A percentile compares a stretch with the other conserved stretches of the same genome.
Conservation (phyloP, 2,888 invertebrate species). For the Hydraecia micacea region DNA sequence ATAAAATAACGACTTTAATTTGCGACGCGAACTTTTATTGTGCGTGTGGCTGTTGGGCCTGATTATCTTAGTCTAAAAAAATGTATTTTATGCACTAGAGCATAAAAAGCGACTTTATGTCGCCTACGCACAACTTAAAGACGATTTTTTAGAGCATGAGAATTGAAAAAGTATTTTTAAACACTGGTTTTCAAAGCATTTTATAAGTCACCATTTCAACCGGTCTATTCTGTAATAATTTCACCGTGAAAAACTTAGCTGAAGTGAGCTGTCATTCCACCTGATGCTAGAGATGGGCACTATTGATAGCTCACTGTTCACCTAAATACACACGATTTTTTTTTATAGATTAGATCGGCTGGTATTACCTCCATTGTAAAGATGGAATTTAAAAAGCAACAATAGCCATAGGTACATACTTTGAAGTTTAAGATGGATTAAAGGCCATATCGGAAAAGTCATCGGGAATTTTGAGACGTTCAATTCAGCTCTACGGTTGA, state of each 20-base stretch:
- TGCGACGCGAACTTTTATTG: no score
- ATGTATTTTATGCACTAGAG: no score
- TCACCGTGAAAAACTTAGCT: not conserved
- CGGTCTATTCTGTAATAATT: not conserved
- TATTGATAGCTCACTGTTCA: no score
- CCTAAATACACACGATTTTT: not conserved
- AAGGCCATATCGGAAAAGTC: not conserved
- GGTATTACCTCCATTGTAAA: not conserved
- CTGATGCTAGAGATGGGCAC: no score
- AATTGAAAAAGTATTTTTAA: not conserved
- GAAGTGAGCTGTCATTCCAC: not conserved
- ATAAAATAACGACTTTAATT: no score
- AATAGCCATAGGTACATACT: not conserved
- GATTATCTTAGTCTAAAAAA: no score
- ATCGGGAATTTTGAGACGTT: not conserved
- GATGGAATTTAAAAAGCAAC: not conserved
- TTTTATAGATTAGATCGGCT: not conserved
- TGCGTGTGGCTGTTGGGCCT: no score
- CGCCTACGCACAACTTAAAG: no score
- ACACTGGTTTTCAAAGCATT: conserved; percentile 5
- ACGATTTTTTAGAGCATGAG: no score
- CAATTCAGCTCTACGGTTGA: not conserved
- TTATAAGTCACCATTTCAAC: not conserved
- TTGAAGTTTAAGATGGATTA: not conserved
- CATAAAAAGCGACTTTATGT: no score